These are phyloP conservation scores for Carpatolechia fugitivella DNA, from an alignment of 2,888 invertebrate genomes.

Conservation along the genomic window DNA sequence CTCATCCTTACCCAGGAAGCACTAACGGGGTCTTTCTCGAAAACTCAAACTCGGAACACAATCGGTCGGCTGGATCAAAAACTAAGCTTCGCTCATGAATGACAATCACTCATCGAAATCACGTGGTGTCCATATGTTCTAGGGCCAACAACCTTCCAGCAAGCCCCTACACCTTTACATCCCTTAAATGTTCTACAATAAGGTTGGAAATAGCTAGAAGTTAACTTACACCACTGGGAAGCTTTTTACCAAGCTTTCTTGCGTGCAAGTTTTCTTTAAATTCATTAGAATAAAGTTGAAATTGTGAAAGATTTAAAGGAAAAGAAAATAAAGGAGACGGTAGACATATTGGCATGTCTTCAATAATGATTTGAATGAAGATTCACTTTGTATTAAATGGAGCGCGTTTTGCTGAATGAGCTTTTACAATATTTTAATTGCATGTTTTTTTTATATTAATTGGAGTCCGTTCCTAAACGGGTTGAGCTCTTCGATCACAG, in stretches of 20 bases:
- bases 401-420: not conserved
- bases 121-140: conserved; percentile 46
- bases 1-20: not conserved
- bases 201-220: not conserved
- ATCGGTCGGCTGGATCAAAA: not conserved
- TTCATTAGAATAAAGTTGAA: not conserved
- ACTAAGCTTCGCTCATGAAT: conserved; percentile 28
- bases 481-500: too few species aligned
- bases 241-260: not conserved
- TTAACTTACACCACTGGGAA: not conserved
- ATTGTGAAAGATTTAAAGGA: not conserved
- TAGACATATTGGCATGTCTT: conserved; percentile 26
- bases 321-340: conserved; percentile 2
- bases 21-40: not conserved
- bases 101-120: conserved; percentile 35
- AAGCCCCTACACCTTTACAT: conserved; percentile 18
- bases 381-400: not conserved
- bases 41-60: not conserved
- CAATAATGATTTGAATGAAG: not conserved
- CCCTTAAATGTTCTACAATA: not conserved
- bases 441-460: too few species aligned
- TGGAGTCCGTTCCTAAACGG: too few species aligned
- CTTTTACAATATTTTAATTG: too few species aligned
- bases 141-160: conserved; percentile 49
- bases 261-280: not conserved